These are phyloP conservation scores for Melanostoma scalare DNA, from an alignment of 2,888 invertebrate genomes.

Conservation along the genomic window DNA sequence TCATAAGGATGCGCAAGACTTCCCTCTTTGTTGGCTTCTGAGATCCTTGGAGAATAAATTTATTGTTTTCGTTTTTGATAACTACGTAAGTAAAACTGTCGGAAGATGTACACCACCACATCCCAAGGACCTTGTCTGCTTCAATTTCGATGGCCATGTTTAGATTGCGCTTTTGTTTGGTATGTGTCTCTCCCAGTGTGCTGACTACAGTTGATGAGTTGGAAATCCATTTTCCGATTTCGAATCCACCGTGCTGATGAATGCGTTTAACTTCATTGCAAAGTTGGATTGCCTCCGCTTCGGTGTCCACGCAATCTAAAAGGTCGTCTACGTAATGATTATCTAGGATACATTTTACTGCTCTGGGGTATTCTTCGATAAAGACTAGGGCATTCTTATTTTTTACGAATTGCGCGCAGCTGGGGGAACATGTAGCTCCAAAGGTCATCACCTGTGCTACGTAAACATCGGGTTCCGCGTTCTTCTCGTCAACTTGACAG, in stretches of 20 bases:
- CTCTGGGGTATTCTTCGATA: no score
- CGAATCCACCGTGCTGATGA: constrained; percentile 11
- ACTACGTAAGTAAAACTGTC: constrained; percentile 2
- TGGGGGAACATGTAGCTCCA: constrained; percentile 11
- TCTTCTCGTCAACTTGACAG: not conserved
- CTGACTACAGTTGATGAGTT: not conserved
- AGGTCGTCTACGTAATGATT: constrained; percentile 47
- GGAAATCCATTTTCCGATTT: constrained; percentile 5
- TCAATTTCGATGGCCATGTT: constrained; percentile 4
- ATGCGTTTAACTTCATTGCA: constrained; percentile 17
- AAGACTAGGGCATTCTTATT: no score
- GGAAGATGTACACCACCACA: not conserved
- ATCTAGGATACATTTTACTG: constrained; percentile 27
- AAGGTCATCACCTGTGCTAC: constrained; percentile 9
- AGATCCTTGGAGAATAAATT: not conserved
- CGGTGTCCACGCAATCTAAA: constrained; percentile 31
- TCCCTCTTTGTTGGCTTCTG: constrained; percentile 9
- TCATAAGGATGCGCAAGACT: constrained; percentile 5
- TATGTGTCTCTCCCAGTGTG: not conserved
- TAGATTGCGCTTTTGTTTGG: not conserved
- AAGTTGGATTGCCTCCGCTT: constrained; percentile 17
- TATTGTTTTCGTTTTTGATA: constrained; percentile 4
- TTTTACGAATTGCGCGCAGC: no score
- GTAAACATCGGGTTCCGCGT: not conserved
- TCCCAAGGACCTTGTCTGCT: not conserved